Percentiles rank a stretch among this genome's conserved stretches.
These are phyloP conservation scores for Solenopsis invicta DNA, from an alignment of 1,140 invertebrate species.

Conservation along the genomic window DNA sequence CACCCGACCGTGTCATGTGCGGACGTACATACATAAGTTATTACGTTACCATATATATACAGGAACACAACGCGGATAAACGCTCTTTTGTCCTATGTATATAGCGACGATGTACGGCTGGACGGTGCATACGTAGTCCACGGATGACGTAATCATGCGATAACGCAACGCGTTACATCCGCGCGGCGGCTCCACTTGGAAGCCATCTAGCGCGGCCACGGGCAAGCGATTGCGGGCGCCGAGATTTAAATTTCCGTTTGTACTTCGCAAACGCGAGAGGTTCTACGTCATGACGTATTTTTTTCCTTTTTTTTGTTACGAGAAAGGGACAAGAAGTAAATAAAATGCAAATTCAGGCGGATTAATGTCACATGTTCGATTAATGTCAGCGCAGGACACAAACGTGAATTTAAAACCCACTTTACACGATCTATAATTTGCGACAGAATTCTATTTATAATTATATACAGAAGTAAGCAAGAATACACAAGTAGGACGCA, in stretches of 20 bases:
- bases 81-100: conserved; percentile 41
- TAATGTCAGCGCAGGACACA: background rate
- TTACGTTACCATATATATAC: conserved; percentile 28
- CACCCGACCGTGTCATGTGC: conserved; percentile 10
- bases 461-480: no score
- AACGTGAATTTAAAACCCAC: no score
- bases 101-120: background rate
- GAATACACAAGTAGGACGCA: no score
- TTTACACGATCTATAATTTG: no score
- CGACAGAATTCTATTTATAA: no score
- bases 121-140: conserved; percentile 57
- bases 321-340: background rate
- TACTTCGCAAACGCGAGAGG: background rate
- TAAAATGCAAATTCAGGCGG: background rate
- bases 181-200: background rate
- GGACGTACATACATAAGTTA: background rate
- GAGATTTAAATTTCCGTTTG: conserved; percentile 44
- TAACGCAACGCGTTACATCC: conserved; percentile 6
- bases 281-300: no score
- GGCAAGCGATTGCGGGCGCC: conserved; percentile 39
- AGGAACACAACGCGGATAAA: background rate
- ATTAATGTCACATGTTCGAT: background rate
- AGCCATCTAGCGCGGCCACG: conserved; percentile 58
- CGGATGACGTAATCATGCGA: conserved; percentile 17
- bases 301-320: background rate